Percentiles rank a stretch among this genome's conserved stretches.
Evolutionary conservation across 30 jellyfish, hydroid and myxozoan genomes (phyloP).

Genomic region (Hydra vulgaris): DNA sequence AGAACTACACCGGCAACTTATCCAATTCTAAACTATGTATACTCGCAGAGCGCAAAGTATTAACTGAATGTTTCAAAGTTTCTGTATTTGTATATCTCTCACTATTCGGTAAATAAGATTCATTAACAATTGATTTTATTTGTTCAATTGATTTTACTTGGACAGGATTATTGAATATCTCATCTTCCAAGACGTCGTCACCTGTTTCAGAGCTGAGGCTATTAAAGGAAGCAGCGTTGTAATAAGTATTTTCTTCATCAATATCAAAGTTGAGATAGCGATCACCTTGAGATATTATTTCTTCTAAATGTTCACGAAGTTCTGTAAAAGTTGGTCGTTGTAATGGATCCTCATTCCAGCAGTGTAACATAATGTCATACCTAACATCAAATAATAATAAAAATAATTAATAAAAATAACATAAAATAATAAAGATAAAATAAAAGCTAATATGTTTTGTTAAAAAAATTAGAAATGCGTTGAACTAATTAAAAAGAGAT

Average conservation of each 20-base stretch:
- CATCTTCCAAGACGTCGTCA: conserved; percentile 6
- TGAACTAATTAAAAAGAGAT: neutral
- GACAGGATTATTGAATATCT: neutral
- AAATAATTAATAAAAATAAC: too few relatives aligned
- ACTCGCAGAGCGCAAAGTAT: too few relatives aligned
- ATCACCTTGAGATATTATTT: conserved; percentile 65
- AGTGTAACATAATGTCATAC: conserved; percentile 69
- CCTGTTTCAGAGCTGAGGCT: conserved; percentile 41
- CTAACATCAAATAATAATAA: conserved; percentile 23
- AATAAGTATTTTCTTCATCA: conserved; percentile 58
- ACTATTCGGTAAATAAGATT: too few relatives aligned
- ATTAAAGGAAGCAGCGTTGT: conserved; percentile 85
- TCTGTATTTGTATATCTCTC: too few relatives aligned
- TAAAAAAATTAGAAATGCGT: too few relatives aligned
- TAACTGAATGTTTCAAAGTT: too few relatives aligned
- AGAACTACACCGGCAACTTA: too few relatives aligned
- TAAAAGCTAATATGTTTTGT: too few relatives aligned
- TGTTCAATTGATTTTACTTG: conserved; percentile 2
- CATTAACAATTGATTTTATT: too few relatives aligned
- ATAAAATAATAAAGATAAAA: too few relatives aligned
- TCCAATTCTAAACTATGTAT: too few relatives aligned
- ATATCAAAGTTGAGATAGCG: conserved; percentile 65
- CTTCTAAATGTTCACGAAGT: conserved; percentile 53
- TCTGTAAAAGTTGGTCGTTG: conserved; percentile 91
- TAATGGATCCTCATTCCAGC: conserved; percentile 91